Conservation (phyloP, 2,113 vertebrate species). For the Parus major region DNA sequence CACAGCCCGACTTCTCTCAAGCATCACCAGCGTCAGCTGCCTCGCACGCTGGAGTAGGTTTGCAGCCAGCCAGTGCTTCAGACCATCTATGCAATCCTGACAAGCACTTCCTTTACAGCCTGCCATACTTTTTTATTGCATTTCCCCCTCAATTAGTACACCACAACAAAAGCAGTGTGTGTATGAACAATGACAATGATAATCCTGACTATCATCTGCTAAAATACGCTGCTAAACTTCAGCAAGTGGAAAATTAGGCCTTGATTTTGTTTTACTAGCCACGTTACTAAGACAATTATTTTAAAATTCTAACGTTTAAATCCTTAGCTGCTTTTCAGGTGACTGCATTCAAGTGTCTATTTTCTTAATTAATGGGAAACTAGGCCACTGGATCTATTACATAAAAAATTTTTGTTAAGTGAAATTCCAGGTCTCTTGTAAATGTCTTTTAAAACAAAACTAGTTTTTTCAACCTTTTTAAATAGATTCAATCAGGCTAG, state of each 20-base stretch:
- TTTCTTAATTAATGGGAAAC: conserved; percentile 47
- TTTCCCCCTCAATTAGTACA: neutral
- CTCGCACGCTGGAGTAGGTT: neutral
- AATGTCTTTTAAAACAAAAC: conserved; percentile 29
- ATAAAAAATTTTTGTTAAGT: conserved; percentile 17
- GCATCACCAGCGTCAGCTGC: neutral
- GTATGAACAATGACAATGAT: neutral
- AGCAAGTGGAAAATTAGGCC: neutral
- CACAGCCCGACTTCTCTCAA: neutral
- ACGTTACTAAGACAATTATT: neutral
- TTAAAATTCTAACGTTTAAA: neutral
- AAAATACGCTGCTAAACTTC: neutral
- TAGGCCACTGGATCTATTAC: conserved; percentile 41
- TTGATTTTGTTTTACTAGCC: neutral
- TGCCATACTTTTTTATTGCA: neutral
- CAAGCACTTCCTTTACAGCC: neutral
- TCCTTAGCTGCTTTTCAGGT: conserved; percentile 11
- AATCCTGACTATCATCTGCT: neutral
- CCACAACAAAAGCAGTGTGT: neutral
- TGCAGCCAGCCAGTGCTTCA: neutral
- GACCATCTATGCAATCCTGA: neutral
- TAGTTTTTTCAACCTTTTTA: neutral
- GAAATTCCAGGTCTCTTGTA: conserved; percentile 27
- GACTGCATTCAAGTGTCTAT: conserved; percentile 10
- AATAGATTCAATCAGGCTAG: neutral